Evolutionary conservation across 1,140 invertebrate species (phyloP), one percentile per base, ranked within the genome.

Genomic region (Papilio xuthus): DNA sequence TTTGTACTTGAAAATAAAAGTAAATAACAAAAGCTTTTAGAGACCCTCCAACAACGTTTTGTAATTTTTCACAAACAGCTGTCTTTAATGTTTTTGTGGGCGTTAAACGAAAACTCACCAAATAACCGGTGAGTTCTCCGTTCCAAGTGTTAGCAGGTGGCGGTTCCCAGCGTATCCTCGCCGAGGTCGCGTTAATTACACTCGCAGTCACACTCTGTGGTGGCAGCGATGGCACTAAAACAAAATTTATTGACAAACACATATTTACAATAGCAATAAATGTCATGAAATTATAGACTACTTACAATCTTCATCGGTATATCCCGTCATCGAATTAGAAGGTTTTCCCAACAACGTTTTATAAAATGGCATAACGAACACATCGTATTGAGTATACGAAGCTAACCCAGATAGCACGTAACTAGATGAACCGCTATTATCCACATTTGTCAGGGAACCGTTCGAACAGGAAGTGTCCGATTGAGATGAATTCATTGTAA

Each of bases 331-430:
- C 60, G 96, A 96, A 94, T 97, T 97, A 4, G 97, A 97, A 47
- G 97, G 97, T 88, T 96, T 95, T 23, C 97, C 97, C 88, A 97
- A 95, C 63, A 97, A 94, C 88, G 95, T 96, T 89, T 97, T 97
- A 89, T 96, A 97, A 88, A 96, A 97, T 28, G 97, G 97, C 86
- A 97, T 95, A 60, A 97, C 91, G 90, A 97, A 97, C 89, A 97
- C 96, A 91, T 97, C 95, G 91, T 97, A 97, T 72, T 95, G 94
- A 28, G 95, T 95, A 90, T 96, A 97, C 81, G 96, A 95, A 76
- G 95, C 92, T 76, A 97, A 94, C 37, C 96, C 96, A 70, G 95
- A 96, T 32, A 97, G 86, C 32, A 93, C 83, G 78, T 93, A 92
- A 78, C 93, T 94, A 7, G 92, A 94, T 90, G 83, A 96, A 94